Conservation (phyloP, 2,888 invertebrate genomes). For the Cenopis cana region DNA sequence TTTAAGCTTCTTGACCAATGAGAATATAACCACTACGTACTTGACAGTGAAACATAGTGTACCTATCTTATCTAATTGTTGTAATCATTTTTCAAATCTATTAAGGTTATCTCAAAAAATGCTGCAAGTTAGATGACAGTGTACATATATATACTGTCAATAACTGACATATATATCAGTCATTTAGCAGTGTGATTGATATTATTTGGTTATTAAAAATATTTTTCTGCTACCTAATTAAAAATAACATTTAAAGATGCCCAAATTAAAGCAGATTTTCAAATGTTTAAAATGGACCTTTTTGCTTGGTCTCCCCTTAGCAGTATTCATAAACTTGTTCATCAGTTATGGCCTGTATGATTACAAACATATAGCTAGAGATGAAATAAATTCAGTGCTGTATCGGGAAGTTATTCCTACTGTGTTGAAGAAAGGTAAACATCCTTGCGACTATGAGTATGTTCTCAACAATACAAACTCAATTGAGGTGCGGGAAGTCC, state of each 20-base stretch:
- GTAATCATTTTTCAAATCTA: too few species aligned
- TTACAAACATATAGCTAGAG: constrained; percentile 60
- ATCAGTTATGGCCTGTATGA: constrained; percentile 59
- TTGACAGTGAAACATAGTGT: too few species aligned
- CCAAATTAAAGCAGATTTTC: constrained; percentile 57
- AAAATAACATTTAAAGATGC: constrained; percentile 55
- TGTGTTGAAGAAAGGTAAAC: constrained; percentile 50
- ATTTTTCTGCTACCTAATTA: not conserved
- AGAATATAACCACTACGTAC: too few species aligned
- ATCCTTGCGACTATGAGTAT: constrained; percentile 67
- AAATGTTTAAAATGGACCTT: constrained; percentile 50
- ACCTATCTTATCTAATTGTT: too few species aligned
- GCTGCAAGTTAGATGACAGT: too few species aligned
- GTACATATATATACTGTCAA: too few species aligned
- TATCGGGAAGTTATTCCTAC: constrained; percentile 57
- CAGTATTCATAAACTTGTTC: constrained; percentile 61
- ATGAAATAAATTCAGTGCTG: constrained; percentile 57
- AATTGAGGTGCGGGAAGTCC: constrained; percentile 57
- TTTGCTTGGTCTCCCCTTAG: constrained; percentile 52
- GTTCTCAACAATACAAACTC: constrained; percentile 59
- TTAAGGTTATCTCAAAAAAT: too few species aligned
- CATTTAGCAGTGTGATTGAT: too few species aligned
- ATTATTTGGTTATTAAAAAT: too few species aligned
- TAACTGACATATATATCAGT: too few species aligned
- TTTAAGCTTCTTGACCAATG: too few species aligned